Base-by-base conservation (phyloP, 1,140 invertebrate genomes). In the Panagrolaimus sp. region DNA sequence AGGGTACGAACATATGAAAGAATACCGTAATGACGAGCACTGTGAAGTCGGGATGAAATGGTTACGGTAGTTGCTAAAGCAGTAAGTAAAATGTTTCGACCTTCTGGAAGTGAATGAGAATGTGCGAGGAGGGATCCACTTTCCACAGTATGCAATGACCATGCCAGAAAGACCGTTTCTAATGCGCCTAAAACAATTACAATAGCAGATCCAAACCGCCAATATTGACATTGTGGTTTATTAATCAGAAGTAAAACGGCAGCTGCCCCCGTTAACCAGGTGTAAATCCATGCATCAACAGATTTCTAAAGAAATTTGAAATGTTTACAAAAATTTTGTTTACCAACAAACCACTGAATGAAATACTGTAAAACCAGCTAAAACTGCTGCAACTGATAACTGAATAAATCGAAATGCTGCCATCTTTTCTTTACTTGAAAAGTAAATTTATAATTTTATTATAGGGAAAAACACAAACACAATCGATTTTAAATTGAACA, bases 231-330 rank as follows among this genome's bases (percentile, higher is more conserved):
- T 11, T 23, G 20, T 13, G 72, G 72, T 13, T 48, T 53, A 44
- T 63, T 73, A 38, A 63, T 20, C 5, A 79, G 16, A n/a, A 57
- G 25, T 1, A 76, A 45, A n/a, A 79, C 20, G 42, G 70, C 77
- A n/a, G 77, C 74, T n/a, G 65, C 27, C 25, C 27, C 51, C 27
- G 57, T 67, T n/a, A 79, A 43, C 63, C 64, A 67, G 0, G 72
- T 74, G 31, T 72, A 74, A 38, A 76, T 66, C 74, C 76, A 79
- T 66, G 78, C 80, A 27, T 70, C 73, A 14, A 66, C 25, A 38
- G 75, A 68, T 27, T 73, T 63, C 74, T 75, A 38, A n/a, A 76
- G 78, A 45, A 4, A 38, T 38, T 38, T 38, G 2, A 38, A 38
- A 4, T 38, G 2, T 38, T 38, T 38, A 38, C 51, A 16, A n/a